Conservation (phyloP, 1,140 invertebrate genomes). For the Dinoponera quadriceps region DNA sequence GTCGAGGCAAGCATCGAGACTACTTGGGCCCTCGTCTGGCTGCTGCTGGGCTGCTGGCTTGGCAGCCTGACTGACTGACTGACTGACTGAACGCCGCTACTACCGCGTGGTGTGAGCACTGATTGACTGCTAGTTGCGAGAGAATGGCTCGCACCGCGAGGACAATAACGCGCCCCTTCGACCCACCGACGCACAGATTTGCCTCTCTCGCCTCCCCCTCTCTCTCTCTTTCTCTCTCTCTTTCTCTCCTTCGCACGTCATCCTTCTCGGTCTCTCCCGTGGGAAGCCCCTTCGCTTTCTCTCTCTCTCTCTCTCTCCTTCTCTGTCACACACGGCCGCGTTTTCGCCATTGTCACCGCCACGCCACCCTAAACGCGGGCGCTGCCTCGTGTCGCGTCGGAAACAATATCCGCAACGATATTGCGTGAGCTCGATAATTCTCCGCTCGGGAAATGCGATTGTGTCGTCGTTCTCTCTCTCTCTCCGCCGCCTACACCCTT, state of each 20-base stretch:
- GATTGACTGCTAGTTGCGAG: conserved; percentile 73
- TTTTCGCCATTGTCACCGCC: conserved; percentile 62
- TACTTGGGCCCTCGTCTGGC: conserved; percentile 43
- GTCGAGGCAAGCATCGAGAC: conserved; percentile 72
- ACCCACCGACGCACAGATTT: conserved; percentile 32
- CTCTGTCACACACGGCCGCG: neutral
- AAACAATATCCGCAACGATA: conserved; percentile 84
- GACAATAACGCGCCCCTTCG: conserved; percentile 64
- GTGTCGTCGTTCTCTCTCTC: conserved; percentile 71
- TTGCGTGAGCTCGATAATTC: conserved; percentile 79
- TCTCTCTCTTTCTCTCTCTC: conserved; percentile 29
- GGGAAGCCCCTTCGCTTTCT: neutral
- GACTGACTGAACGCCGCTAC: conserved; percentile 66
- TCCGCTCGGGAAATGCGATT: conserved; percentile 80
- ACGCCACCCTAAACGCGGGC: conserved; percentile 11
- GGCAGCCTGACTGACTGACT: conserved; percentile 72
- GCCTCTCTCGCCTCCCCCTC: neutral
- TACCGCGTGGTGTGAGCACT: conserved; percentile 42
- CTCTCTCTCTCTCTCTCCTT: neutral
- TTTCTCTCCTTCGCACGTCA: neutral
- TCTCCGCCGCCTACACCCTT: conserved; percentile 48
- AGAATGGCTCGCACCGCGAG: conserved; percentile 61
- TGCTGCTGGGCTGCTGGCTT: conserved; percentile 56
- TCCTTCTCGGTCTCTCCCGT: neutral
- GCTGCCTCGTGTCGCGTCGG: conserved; percentile 56